Evolutionary conservation across 2,888 invertebrate species (phyloP).

Genomic region (Lithophane ornitopus): DNA sequence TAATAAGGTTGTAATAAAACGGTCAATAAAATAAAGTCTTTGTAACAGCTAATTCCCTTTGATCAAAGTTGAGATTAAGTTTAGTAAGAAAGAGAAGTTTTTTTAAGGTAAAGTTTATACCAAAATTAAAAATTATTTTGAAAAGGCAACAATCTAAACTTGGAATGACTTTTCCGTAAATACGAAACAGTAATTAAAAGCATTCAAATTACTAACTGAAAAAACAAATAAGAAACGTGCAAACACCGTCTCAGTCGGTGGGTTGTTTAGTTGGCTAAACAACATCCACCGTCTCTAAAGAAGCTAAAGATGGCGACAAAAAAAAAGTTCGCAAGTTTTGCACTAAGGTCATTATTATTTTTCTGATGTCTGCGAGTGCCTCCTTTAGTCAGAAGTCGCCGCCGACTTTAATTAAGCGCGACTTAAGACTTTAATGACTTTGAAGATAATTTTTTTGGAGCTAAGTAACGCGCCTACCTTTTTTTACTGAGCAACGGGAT

Average conservation of each 20-base stretch:
- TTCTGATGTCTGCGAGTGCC: slow-evolving; percentile 67
- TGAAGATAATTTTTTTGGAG: slow-evolving; percentile 76
- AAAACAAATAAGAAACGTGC: slow-evolving; percentile 33
- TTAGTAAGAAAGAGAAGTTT: too few relatives aligned
- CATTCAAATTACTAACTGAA: slow-evolving; percentile 25
- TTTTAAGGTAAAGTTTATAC: too few relatives aligned
- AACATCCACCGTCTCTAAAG: slow-evolving; percentile 28
- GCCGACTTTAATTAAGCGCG: slow-evolving; percentile 83
- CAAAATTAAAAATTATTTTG: not conserved
- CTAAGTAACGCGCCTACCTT: slow-evolving; percentile 73
- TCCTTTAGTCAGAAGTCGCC: slow-evolving; percentile 54
- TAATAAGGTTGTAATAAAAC: too few relatives aligned
- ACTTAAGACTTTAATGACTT: slow-evolving; percentile 86
- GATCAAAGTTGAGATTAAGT: too few relatives aligned
- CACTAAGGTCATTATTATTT: slow-evolving; percentile 69
- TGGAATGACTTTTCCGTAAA: slow-evolving; percentile 5
- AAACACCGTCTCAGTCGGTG: slow-evolving; percentile 36
- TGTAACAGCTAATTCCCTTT: too few relatives aligned
- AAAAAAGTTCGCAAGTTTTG: slow-evolving; percentile 64
- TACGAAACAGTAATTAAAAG: slow-evolving; percentile 30
- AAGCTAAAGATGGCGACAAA: slow-evolving; percentile 43
- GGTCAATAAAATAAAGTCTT: too few relatives aligned
- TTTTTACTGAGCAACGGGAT: slow-evolving; percentile 74
- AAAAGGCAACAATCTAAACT: slow-evolving; percentile 4
- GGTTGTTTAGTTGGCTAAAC: slow-evolving; percentile 17